These are phyloP conservation scores for Eutolmus rufibarbis DNA, from an alignment of 2,888 invertebrate genomes.

Conservation along the genomic window DNA sequence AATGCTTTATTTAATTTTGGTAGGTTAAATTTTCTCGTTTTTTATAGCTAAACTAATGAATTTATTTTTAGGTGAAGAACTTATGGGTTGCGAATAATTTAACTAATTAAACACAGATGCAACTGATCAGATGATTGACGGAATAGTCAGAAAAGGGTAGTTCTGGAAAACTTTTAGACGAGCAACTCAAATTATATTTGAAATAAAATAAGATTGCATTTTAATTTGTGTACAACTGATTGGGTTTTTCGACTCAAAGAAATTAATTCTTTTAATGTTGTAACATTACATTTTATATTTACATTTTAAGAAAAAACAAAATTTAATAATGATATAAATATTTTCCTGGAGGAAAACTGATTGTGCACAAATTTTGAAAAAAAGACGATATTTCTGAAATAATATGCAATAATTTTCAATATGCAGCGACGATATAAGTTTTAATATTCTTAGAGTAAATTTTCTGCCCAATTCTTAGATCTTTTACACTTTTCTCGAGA, in stretches of 20 bases:
- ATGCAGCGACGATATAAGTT: too few relatives aligned
- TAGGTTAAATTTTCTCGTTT: background rate
- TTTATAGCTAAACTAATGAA: background rate
- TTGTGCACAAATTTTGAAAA: too few relatives aligned
- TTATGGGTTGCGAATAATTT: background rate
- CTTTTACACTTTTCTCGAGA: too few relatives aligned
- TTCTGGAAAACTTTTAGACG: background rate
- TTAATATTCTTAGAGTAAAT: too few relatives aligned
- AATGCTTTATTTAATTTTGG: background rate
- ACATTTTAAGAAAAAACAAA: too few relatives aligned
- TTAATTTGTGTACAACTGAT: background rate
- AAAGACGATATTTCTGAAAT: too few relatives aligned
- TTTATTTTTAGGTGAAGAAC: background rate
- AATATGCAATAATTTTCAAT: too few relatives aligned
- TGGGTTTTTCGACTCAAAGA: background rate
- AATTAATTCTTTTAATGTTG: too few relatives aligned
- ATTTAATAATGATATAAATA: too few relatives aligned
- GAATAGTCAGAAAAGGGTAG: background rate
- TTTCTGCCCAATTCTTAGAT: too few relatives aligned
- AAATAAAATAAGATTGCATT: background rate
- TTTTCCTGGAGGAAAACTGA: too few relatives aligned
- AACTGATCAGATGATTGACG: background rate
- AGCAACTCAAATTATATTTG: background rate
- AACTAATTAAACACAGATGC: background rate
- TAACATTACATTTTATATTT: too few relatives aligned